phyloP scores from a whole-genome alignment of 1,140 invertebrate species.

The Dinoponera quadriceps region DNA sequence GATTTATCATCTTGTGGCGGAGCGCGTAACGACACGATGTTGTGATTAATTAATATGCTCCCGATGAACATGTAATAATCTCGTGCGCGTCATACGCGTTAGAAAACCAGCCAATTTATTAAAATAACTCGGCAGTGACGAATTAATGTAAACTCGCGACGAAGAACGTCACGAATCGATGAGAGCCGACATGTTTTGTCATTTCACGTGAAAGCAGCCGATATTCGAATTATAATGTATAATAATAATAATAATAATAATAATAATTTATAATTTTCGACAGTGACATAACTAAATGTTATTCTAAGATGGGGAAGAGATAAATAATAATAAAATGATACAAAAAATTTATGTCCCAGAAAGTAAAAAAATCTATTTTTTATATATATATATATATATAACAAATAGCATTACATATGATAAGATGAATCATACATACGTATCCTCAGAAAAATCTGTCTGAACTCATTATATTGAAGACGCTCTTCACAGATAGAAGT shows the following conservation, averaged over 20 bases:
- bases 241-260: too few relatives aligned
- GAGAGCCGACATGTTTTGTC: constrained; percentile 23
- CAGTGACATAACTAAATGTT: too few relatives aligned
- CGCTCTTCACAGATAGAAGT: too few relatives aligned
- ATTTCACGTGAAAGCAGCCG: constrained; percentile 8
- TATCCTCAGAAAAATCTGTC: too few relatives aligned
- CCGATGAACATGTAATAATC: not conserved
- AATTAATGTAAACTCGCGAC: constrained; percentile 20
- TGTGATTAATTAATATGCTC: constrained; percentile 18
- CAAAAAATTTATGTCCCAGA: too few relatives aligned
- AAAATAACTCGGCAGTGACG: constrained; percentile 19
- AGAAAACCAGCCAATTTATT: constrained; percentile 16
- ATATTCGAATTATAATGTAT: not conserved
- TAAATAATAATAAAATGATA: too few relatives aligned
- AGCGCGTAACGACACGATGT: constrained; percentile 10
- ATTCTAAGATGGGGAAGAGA: too few relatives aligned
- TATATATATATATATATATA: too few relatives aligned
- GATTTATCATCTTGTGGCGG: not conserved
- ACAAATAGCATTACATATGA: too few relatives aligned
- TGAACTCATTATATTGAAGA: too few relatives aligned
- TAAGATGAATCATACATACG: too few relatives aligned
- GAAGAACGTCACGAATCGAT: not conserved
- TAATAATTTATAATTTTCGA: not conserved
- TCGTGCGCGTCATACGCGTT: not conserved
- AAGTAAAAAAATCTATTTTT: too few relatives aligned